These are phyloP conservation scores for Hemichromis elongatus DNA, from an alignment of 2,113 vertebrate genomes.

Conservation along the genomic window DNA sequence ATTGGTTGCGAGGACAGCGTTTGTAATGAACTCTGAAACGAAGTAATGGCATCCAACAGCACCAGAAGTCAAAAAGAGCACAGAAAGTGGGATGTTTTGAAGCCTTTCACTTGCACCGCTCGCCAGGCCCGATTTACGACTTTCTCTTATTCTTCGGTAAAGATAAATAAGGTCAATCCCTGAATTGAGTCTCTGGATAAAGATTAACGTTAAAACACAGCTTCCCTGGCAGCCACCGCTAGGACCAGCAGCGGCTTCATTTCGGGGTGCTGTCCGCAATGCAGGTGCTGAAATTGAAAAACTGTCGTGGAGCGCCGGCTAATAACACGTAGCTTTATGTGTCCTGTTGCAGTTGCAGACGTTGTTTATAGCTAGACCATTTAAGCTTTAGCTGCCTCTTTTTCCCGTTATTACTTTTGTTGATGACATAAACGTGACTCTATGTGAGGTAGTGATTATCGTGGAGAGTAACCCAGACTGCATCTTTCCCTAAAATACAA, in stretches of 20 bases:
- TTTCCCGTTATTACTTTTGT: neutral
- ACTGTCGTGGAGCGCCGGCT: neutral
- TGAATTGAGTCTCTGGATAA: neutral
- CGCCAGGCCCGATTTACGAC: neutral
- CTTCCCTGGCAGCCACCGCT: neutral
- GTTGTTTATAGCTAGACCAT: neutral
- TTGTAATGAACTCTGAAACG: slow-evolving; percentile 4
- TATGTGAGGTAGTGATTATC: neutral
- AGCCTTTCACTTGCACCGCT: neutral
- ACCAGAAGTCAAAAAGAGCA: neutral
- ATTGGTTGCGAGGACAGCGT: slow-evolving; percentile 18
- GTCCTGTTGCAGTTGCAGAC: neutral
- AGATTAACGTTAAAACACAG: neutral
- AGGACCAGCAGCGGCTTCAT: neutral
- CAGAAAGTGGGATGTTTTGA: neutral
- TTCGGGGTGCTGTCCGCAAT: slow-evolving; percentile 74
- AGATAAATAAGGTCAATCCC: neutral
- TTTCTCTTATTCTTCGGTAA: neutral
- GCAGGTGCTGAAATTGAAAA: slow-evolving; percentile 71
- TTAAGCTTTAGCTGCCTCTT: neutral
- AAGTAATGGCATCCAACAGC: neutral
- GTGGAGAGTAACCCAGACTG: neutral
- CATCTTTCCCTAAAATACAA: neutral
- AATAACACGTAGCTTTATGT: neutral
- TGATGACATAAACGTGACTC: neutral